A percentile compares a stretch with the other conserved stretches of the same genome.
phyloP scores from a whole-genome alignment of 2,797 vertebrate genomes.

The Carduelis carduelis region DNA sequence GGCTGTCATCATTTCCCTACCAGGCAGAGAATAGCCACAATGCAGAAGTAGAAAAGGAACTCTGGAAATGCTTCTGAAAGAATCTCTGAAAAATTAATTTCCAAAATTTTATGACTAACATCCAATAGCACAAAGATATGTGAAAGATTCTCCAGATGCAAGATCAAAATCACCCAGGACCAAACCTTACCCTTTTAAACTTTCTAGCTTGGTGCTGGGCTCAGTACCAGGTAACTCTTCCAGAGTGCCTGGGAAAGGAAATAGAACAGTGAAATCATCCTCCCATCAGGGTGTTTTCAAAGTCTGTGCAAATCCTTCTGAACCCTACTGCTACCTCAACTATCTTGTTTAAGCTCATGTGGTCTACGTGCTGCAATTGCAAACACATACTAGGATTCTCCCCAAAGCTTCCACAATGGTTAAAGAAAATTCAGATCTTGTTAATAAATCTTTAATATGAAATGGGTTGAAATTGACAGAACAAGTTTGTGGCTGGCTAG shows the following conservation, averaged over 20 bases:
- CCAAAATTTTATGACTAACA: background rate
- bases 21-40: background rate
- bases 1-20: background rate
- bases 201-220: background rate
- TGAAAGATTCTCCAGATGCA: background rate
- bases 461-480: background rate
- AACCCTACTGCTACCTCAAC: background rate
- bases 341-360: background rate
- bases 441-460: conserved; percentile 9
- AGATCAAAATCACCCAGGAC: background rate
- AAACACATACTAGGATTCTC: background rate
- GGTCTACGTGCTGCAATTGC: background rate
- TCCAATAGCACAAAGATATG: background rate
- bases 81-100: background rate
- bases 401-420: background rate
- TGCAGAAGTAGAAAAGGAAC: background rate
- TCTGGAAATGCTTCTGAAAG: background rate
- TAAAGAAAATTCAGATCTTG: background rate
- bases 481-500: background rate
- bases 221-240: background rate
- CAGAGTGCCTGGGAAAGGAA: background rate
- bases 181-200: background rate
- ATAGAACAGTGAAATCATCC: background rate
- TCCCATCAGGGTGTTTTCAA: background rate
- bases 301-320: background rate